phyloP scores from a whole-genome alignment of 2,797 vertebrate genomes.

The Potorous gilbertii region DNA sequence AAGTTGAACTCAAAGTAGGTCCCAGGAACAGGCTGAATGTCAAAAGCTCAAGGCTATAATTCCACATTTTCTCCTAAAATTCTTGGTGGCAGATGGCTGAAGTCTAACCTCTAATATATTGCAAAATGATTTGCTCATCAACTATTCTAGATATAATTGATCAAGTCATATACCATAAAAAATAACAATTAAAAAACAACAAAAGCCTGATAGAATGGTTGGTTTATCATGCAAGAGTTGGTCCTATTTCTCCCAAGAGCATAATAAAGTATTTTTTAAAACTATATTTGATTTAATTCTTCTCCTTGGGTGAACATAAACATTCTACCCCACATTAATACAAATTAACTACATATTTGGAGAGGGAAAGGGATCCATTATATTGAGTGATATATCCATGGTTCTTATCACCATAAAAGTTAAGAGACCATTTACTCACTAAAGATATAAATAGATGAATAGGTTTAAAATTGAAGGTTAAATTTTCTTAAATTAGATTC shows the following conservation, averaged over 20 bases:
- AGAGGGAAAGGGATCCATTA: slow-evolving; percentile 41
- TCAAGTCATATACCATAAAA: slow-evolving; percentile 48
- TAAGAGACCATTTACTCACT: slow-evolving; percentile 23
- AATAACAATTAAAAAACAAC: slow-evolving; percentile 25
- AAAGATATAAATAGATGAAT: slow-evolving; percentile 50
- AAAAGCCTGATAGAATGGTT: slow-evolving; percentile 43
- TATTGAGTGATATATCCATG: slow-evolving; percentile 28
- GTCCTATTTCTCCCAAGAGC: not conserved
- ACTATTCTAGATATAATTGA: not conserved
- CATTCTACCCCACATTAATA: slow-evolving; percentile 47
- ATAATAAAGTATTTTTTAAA: not conserved
- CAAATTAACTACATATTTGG: slow-evolving; percentile 47
- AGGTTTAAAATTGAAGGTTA: slow-evolving; percentile 41
- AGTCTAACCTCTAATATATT: not conserved
- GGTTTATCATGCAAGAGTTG: not conserved
- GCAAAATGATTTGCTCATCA: slow-evolving; percentile 15
- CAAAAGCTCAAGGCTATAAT: not conserved
- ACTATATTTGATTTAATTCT: slow-evolving; percentile 43
- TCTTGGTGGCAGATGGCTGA: not conserved
- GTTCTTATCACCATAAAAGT: slow-evolving; percentile 31
- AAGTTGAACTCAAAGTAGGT: not conserved
- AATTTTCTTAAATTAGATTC: slow-evolving; percentile 42
- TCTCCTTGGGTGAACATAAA: slow-evolving; percentile 20
- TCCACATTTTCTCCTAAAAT: not conserved
- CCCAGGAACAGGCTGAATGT: not conserved